A percentile compares a stretch with the other conserved stretches of the same genome.
Evolutionary conservation across 2,888 invertebrate genomes (phyloP).

Genomic region (Hemistola chrysoprasaria): DNA sequence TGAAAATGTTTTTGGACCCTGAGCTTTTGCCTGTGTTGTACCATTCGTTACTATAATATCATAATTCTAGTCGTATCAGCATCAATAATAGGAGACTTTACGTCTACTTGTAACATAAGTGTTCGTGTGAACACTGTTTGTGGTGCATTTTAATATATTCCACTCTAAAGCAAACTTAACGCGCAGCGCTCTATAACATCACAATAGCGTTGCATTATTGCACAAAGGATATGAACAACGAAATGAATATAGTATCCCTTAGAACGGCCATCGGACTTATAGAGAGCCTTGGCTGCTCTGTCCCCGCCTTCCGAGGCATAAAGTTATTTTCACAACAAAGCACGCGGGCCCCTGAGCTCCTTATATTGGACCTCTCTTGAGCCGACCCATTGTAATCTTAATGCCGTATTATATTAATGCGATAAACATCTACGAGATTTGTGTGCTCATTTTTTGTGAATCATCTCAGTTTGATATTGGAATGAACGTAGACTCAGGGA

Average conservation of each 20-base stretch:
- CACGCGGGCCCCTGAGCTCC: conserved; percentile 69
- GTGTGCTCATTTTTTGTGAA: conserved; percentile 64
- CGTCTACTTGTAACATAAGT: no score
- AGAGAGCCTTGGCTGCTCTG: conserved; percentile 69
- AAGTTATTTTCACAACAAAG: conserved; percentile 81
- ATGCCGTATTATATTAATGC: conserved; percentile 81
- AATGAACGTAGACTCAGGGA: conserved; percentile 52
- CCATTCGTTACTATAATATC: no score
- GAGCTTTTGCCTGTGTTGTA: no score
- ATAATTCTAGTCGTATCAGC: no score
- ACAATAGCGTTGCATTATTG: conserved; percentile 63
- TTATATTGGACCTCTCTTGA: conserved; percentile 79
- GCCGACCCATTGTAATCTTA: conserved; percentile 79
- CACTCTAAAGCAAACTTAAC: conserved; percentile 29
- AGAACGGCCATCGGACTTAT: conserved; percentile 72
- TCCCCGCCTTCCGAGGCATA: conserved; percentile 72
- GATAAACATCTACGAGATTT: conserved; percentile 76
- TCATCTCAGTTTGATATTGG: conserved; percentile 69
- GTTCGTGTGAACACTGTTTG: no score
- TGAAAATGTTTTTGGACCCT: no score
- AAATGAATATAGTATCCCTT: conserved; percentile 57
- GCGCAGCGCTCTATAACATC: conserved; percentile 33
- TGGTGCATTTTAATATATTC: conserved; percentile 31
- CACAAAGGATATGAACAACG: conserved; percentile 65
- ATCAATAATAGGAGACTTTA: no score